Evolutionary conservation across 2,797 vertebrate genomes (phyloP), one percentile per base, ranked within the genome.

Genomic region (Balearica regulorum): DNA sequence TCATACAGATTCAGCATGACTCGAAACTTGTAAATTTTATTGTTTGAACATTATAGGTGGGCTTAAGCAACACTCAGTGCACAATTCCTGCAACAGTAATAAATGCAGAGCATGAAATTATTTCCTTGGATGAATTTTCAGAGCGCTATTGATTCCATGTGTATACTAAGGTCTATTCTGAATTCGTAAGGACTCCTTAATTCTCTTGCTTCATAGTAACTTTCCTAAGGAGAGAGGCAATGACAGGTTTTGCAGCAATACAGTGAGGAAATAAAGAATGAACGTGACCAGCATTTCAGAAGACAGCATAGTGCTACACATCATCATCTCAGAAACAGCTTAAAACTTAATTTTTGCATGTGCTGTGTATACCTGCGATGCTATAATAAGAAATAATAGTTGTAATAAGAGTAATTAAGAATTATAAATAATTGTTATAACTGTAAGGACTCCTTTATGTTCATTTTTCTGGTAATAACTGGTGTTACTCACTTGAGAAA

Each of bases 371-470:
- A 77, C 22, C n/a, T 60, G 8, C 57, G n/a, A 14, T 87, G 39
- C 22, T 73, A 33, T 60, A 82, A 51, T 10, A 85, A 69, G 51
- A 73, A 87, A 83, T n/a, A 39, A 82, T 29, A 8, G 5, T 53
- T 80, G 35, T n/a, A 84, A 62, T 87, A 89, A 60, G 66, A 60
- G 44, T 53, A 91, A 96, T 93, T 92, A 94, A 51, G 65, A n/a
- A 75, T 25, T n/a, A 12, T 37, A 79, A 79, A 72, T 90, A 79
- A 78, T 69, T 79, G 16, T 53, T 60, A 41, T 19, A 70, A 58
- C 46, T 84, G 31, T 16, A 83, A 76, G 26, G 21, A 29, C 28
- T 85, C 44, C 46, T 28, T 70, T 57, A 37, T 28, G 54, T 69
- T 79, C 2, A n/a, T 71, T 89, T 92, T 72, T 64, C 37, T 66